phyloP scores from a whole-genome alignment of 2,888 invertebrate species.

The Phorcus lineatus region DNA sequence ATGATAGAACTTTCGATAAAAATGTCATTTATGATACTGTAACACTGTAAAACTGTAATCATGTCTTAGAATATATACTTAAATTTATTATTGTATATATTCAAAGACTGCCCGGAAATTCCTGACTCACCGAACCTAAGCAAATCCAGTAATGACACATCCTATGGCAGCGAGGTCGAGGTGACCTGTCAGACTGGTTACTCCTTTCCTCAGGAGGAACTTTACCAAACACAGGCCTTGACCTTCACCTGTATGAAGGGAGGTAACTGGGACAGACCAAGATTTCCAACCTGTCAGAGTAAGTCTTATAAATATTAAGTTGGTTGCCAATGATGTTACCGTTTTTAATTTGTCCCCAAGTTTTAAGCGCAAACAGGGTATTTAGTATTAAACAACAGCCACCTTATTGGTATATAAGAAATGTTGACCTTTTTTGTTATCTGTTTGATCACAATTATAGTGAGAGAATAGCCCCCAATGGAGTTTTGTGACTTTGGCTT shows the following conservation, averaged over 20 bases:
- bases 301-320: neutral
- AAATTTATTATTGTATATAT: neutral
- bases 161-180: constrained; percentile 14
- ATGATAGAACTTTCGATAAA: no score
- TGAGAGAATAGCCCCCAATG: no score
- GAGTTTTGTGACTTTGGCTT: no score
- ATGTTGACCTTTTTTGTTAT: no score
- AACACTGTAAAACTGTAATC: no score
- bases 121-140: neutral
- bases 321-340: neutral
- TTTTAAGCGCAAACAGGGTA: no score
- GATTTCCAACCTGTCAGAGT: constrained; percentile 5
- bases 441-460: no score
- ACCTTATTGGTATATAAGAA: no score
- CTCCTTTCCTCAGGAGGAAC: constrained; percentile 40
- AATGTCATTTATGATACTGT: no score
- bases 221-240: neutral
- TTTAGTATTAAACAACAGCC: no score
- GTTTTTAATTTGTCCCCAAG: no score
- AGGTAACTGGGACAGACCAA: constrained; percentile 3
- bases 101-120: neutral
- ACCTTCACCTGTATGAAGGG: constrained; percentile 26
- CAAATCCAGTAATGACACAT: neutral
- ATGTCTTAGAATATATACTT: no score
- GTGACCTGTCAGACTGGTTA: constrained; percentile 36